phyloP scores from a whole-genome alignment of 2,888 invertebrate species.

The Lagria hirta region DNA sequence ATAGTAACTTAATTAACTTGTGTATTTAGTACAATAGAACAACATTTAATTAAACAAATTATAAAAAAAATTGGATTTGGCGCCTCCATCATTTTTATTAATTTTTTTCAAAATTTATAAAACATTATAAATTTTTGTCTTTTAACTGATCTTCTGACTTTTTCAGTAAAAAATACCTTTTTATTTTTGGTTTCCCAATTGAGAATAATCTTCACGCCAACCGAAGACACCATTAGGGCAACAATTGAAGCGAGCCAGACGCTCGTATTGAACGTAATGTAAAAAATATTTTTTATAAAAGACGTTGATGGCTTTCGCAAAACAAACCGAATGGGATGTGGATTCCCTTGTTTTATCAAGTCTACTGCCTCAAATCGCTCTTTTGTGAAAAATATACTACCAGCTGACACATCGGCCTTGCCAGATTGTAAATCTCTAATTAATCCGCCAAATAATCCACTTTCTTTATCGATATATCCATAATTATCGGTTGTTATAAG shows the following conservation, averaged over 20 bases:
- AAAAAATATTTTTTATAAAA: slow-evolving; percentile 55
- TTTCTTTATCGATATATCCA: slow-evolving; percentile 35
- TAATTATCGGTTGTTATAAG: slow-evolving; percentile 24
- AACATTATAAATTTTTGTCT: too few relatives aligned
- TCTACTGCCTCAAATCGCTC: slow-evolving; percentile 32
- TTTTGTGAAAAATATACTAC: slow-evolving; percentile 29
- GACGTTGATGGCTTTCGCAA: slow-evolving; percentile 56
- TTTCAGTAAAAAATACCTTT: too few relatives aligned
- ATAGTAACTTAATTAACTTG: too few relatives aligned
- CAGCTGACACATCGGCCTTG: slow-evolving; percentile 15
- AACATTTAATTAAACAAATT: too few relatives aligned
- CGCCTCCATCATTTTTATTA: too few relatives aligned
- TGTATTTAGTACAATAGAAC: too few relatives aligned
- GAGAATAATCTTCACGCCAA: slow-evolving; percentile 43
- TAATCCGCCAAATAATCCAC: slow-evolving; percentile 33
- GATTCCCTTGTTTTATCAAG: slow-evolving; percentile 32
- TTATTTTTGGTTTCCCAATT: slow-evolving; percentile 44
- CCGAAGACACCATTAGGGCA: slow-evolving; percentile 41
- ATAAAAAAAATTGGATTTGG: too few relatives aligned
- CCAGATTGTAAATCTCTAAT: slow-evolving; percentile 29
- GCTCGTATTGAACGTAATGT: slow-evolving; percentile 50
- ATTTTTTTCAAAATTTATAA: too few relatives aligned
- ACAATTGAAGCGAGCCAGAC: slow-evolving; percentile 54
- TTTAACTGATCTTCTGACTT: too few relatives aligned
- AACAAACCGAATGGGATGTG: slow-evolving; percentile 45